Conservation (phyloP, 2,113 vertebrate species). For the Psilopsiagon aymara region DNA sequence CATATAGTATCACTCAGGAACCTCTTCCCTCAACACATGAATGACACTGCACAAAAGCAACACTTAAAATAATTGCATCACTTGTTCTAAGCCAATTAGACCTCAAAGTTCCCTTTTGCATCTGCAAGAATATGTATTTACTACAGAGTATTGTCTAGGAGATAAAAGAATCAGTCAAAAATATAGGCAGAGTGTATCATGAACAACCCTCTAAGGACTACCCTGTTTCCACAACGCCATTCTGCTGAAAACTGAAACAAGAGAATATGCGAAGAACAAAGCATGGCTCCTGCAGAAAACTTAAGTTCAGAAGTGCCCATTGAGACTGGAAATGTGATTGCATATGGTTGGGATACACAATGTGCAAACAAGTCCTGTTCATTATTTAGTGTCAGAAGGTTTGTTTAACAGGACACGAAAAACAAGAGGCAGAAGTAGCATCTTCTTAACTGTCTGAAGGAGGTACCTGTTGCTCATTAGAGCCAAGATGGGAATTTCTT, state of each 20-base stretch:
- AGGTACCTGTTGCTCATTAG: not conserved
- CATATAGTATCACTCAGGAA: not conserved
- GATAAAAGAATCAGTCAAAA: not conserved
- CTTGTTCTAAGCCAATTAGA: not conserved
- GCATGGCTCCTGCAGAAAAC: not conserved
- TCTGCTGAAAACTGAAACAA: not conserved
- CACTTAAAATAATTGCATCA: rapidly evolving
- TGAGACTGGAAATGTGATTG: not conserved
- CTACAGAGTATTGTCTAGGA: not conserved
- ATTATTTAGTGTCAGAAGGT: not conserved
- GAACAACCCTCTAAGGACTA: not conserved
- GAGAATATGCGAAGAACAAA: not conserved
- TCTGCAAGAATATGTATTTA: not conserved
- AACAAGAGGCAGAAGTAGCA: not conserved
- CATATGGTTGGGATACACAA: not conserved
- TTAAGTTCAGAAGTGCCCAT: not conserved
- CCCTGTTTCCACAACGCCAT: not conserved
- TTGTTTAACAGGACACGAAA: not conserved
- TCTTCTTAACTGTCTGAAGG: not conserved
- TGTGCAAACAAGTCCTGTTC: not conserved
- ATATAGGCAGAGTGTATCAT: not conserved
- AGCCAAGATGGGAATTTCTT: not conserved
- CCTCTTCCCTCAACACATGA: not conserved
- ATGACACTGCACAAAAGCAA: not conserved
- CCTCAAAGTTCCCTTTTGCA: not conserved